These are phyloP conservation scores for Pinna nobilis DNA, from an alignment of 1,140 invertebrate species.

Conservation along the genomic window DNA sequence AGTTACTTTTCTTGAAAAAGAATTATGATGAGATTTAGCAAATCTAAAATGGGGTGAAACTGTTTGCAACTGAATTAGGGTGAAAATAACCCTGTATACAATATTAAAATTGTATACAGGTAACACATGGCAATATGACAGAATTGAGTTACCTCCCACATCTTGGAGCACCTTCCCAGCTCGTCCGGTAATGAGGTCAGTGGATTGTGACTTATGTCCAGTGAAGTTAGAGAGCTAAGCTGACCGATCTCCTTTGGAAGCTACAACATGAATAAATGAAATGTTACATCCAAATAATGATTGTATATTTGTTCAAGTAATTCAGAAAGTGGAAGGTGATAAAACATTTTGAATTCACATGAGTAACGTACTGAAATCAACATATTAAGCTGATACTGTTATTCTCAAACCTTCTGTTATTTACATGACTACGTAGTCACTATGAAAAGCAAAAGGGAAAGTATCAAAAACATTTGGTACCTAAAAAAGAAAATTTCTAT, in stretches of 20 bases:
- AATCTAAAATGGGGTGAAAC: no score
- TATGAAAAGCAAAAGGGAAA: slow-evolving; percentile 60
- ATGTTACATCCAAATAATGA: background rate
- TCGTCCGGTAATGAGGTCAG: slow-evolving; percentile 70
- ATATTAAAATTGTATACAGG: background rate
- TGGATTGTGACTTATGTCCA: slow-evolving; percentile 67
- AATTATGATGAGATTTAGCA: no score
- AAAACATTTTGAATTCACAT: background rate
- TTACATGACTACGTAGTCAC: slow-evolving; percentile 54
- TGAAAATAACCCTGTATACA: background rate
- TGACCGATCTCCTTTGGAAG: slow-evolving; percentile 66
- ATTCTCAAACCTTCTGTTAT: no score
- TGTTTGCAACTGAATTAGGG: no score
- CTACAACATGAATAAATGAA: slow-evolving; percentile 41
- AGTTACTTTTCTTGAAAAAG: no score
- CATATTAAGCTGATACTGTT: background rate
- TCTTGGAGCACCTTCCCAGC: slow-evolving; percentile 61
- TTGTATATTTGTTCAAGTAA: background rate
- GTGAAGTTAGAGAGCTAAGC: slow-evolving; percentile 60
- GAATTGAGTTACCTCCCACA: slow-evolving; percentile 65
- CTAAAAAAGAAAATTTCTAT: no score
- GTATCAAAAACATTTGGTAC: no score
- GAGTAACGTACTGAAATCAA: background rate
- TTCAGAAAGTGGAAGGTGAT: background rate
- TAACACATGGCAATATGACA: background rate